phyloP scores from a whole-genome alignment of 2,113 vertebrate genomes.

The Tetrao urogallus region DNA sequence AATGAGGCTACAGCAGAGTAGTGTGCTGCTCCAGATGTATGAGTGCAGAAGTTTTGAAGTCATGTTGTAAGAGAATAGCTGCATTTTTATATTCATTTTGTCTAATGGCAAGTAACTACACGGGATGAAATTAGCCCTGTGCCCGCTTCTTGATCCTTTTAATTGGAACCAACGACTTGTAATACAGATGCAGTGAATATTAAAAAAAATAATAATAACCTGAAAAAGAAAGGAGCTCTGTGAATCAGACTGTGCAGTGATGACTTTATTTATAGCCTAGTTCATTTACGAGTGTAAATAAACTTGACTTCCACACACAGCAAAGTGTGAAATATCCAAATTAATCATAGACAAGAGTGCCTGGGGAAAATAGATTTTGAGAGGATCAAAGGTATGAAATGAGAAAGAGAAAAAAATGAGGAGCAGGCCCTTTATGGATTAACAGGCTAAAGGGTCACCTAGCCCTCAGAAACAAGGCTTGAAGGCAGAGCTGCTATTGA shows the following conservation, averaged over 20 bases:
- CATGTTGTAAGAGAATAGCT: not conserved
- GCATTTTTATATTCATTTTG: not conserved
- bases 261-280: conserved; percentile 42
- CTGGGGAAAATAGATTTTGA: conserved; percentile 25
- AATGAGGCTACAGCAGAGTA: not conserved
- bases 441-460: not conserved
- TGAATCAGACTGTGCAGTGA: not conserved
- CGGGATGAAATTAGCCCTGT: not conserved
- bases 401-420: not conserved
- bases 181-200: not conserved
- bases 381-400: conserved; percentile 19
- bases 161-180: not conserved
- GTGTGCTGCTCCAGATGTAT: not conserved
- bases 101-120: not conserved
- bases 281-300: conserved; percentile 24
- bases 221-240: not conserved
- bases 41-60: not conserved
- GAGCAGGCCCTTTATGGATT: not conserved
- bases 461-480: conserved; percentile 20
- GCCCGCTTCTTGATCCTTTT: not conserved
- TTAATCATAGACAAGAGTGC: not conserved
- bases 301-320: conserved; percentile 29
- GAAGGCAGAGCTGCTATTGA: conserved; percentile 32
- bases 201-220: not conserved
- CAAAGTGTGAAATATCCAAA: conserved; percentile 53